Conservation (phyloP, 2,888 invertebrate species). For the Cephus nigrinus region DNA sequence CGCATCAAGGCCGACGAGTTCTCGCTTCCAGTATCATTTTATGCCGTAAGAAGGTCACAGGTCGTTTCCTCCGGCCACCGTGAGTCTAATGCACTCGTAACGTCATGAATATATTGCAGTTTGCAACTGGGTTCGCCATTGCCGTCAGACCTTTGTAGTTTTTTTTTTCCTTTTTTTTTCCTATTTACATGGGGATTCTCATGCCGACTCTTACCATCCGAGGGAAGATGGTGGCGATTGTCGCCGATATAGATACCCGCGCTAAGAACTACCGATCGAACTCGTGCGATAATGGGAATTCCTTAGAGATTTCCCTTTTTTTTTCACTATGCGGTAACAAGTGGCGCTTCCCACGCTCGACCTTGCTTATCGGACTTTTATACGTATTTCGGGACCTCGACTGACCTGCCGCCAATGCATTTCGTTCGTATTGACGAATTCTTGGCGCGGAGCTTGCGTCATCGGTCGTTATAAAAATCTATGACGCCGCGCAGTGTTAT, state of each 20-base stretch:
- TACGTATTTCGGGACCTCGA: not conserved
- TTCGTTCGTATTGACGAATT: not conserved
- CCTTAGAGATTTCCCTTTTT: not conserved
- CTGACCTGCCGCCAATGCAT: not conserved
- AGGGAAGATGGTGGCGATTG: not conserved
- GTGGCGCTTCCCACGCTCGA: not conserved
- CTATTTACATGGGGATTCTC: slow-evolving; percentile 12
- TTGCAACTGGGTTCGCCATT: slow-evolving; percentile 5
- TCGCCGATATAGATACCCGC: not conserved
- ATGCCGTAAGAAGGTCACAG: slow-evolving; percentile 43
- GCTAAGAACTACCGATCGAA: not conserved
- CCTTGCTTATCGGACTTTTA: not conserved
- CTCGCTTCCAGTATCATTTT: slow-evolving; percentile 30
- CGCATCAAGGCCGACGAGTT: slow-evolving; percentile 14
- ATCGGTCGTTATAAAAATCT: not conserved
- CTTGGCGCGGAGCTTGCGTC: not conserved
- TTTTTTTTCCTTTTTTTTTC: not conserved
- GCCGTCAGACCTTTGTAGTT: not conserved
- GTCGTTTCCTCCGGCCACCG: slow-evolving; percentile 27
- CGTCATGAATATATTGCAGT: not conserved
- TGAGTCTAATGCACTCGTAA: slow-evolving; percentile 2
- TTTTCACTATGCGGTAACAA: not conserved
- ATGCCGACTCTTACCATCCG: slow-evolving; percentile 5
- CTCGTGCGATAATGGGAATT: not conserved
- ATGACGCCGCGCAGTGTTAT: not conserved